Evolutionary conservation across 1,140 invertebrate genomes (phyloP), one percentile per base, ranked within the genome.

Genomic region (Amyelois transitella): DNA sequence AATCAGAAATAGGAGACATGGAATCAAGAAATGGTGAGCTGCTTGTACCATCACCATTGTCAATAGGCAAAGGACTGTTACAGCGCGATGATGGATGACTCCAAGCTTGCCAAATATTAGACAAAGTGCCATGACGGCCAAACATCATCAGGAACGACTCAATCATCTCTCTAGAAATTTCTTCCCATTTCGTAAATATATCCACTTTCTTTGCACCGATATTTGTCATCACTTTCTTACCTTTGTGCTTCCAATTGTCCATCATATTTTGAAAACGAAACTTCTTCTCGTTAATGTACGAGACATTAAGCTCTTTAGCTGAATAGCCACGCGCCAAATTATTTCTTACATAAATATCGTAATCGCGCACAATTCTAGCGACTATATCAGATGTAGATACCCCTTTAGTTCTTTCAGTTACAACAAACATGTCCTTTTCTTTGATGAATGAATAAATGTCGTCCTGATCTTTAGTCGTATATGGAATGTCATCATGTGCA

Each of bases 381-480:
- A 99, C 98, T 55, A 99, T 96, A 81, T 99, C 98, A 8, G 97
- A 99, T 5, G 98, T 99, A 2, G 98, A 99, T 1, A 99, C 97
- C 89, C 89, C 97, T 90, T 98, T 95, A 0, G 98, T 99, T 61
- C 98, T 89, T 84, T 99, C 91, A 0, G 98, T 99, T 5, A 96
- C 95, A 6, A 99, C 94, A 89, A 99, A 99, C 98, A 99, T 99
- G 64, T 97, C 98, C 69, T 92, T 94, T 17, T 92, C 93, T 89
- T 99, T 99, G 20, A 99, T 91, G 57, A 91, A 91, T 18, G 94
- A 95, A 88, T 99, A 99, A 18, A 98, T 92, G 89, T 99, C 98
- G 54, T 96, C 93, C 47, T 92, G 91, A 71, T 94, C 93, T 59
- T 95, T 94, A 12, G 93, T 93, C 45, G 93, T 93, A 81, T 99